phyloP scores from a whole-genome alignment of 1,140 invertebrate genomes.

The Tetranychus urticae region DNA sequence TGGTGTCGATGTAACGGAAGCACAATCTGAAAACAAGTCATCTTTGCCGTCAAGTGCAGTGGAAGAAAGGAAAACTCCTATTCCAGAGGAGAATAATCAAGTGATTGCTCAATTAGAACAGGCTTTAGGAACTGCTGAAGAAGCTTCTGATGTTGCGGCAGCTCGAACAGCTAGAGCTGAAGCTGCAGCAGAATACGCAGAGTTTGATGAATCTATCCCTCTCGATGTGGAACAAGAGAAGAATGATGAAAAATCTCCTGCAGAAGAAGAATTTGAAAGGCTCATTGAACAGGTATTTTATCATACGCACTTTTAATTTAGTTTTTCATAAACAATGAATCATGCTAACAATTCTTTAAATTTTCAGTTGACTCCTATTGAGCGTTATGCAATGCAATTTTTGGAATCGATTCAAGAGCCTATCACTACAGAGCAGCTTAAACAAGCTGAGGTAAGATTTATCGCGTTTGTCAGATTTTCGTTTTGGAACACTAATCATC shows the following conservation, averaged over 20 bases:
- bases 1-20: conserved; percentile 37
- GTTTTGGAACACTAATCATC: not conserved
- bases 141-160: conserved; percentile 76
- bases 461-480: not conserved
- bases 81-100: not conserved
- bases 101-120: conserved; percentile 9
- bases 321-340: not conserved
- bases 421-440: conserved; percentile 54
- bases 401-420: conserved; percentile 66
- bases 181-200: conserved; percentile 71
- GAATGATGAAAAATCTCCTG: conserved; percentile 40
- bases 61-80: conserved; percentile 23
- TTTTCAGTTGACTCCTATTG: conserved; percentile 56
- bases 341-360: not conserved
- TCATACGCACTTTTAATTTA: not conserved
- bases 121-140: conserved; percentile 72
- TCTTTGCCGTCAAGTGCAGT: conserved; percentile 20
- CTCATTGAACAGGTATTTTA: conserved; percentile 47
- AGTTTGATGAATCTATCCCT: conserved; percentile 92
- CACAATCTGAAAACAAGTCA: not conserved
- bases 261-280: conserved; percentile 54
- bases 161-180: conserved; percentile 71
- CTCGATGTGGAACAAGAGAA: conserved; percentile 40
- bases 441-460: conserved; percentile 45
- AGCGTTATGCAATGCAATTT: conserved; percentile 74